Percentiles rank a stretch among this genome's conserved stretches.
Conservation (phyloP, 64 coral and sea anemone species). For the Stichodactyla helianthus region DNA sequence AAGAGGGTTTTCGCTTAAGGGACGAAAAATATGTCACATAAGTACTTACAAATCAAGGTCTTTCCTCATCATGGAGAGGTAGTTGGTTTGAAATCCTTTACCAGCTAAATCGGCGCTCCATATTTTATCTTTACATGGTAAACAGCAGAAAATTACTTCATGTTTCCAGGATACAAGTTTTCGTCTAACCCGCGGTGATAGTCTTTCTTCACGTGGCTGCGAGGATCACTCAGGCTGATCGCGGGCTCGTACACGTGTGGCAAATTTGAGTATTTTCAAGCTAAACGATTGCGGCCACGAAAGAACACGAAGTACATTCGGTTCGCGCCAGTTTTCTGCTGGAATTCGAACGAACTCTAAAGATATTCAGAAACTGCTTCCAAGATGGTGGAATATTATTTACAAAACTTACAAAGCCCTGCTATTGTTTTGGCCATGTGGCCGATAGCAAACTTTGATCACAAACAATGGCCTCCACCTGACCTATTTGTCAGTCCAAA, state of each 20-base stretch:
- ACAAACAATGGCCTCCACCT: conserved; percentile 2
- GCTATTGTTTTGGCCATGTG: conserved; percentile 39
- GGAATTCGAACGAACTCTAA: not conserved
- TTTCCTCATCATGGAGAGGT: conserved; percentile 12
- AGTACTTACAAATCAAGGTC: conserved; percentile 2
- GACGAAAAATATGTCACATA: not conserved
- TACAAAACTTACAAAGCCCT: conserved; percentile 25
- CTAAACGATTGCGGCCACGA: not conserved
- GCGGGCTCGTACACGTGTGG: conserved; percentile 34
- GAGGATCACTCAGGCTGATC: not conserved
- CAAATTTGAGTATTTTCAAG: not conserved
- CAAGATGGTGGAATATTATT: conserved; percentile 22
- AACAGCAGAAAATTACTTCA: conserved; percentile 21
- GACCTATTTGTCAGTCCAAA: conserved; percentile 14
- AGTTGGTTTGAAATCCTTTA: not conserved
- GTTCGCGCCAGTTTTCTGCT: conserved; percentile 5
- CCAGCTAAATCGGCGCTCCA: not conserved
- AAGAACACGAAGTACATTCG: not conserved
- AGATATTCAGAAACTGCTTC: conserved; percentile 17
- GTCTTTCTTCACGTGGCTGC: conserved; percentile 21
- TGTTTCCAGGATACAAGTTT: conserved; percentile 29
- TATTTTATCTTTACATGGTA: conserved; percentile 13
- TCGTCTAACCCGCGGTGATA: conserved; percentile 7
- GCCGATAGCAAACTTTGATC: conserved; percentile 4
- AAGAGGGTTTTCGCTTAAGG: not conserved